phyloP scores from a whole-genome alignment of 2,888 invertebrate species.

The Therioaphis trifolii region DNA sequence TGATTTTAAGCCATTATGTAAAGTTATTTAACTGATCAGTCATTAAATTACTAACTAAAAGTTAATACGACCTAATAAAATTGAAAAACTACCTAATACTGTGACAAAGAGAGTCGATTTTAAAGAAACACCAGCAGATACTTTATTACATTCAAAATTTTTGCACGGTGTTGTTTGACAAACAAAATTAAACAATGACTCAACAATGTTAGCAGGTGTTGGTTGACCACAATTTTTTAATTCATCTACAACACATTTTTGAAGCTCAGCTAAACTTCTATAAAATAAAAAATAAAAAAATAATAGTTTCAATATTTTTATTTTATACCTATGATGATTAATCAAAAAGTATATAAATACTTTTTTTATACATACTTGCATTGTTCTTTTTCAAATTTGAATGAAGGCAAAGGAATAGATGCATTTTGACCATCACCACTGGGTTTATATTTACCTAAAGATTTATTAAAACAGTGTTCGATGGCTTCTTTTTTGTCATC shows the following conservation, averaged over 20 bases:
- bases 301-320: neutral
- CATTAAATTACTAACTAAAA: neutral
- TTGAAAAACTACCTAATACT: conserved; percentile 24
- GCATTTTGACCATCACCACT: conserved; percentile 67
- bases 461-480: conserved; percentile 75
- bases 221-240: conserved; percentile 78
- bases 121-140: conserved; percentile 1
- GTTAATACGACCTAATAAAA: conserved; percentile 39
- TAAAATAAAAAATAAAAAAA: conserved; percentile 24
- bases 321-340: neutral
- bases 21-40: conserved; percentile 1
- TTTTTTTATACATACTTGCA: conserved; percentile 70
- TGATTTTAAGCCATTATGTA: conserved; percentile 37
- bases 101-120: conserved; percentile 24
- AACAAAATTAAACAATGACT: conserved; percentile 80
- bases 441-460: conserved; percentile 72
- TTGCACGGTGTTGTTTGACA: conserved; percentile 77
- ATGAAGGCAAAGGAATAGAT: conserved; percentile 67
- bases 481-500: conserved; percentile 74
- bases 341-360: neutral
- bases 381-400: conserved; percentile 74
- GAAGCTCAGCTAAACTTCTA: conserved; percentile 73
- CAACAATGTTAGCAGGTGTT: conserved; percentile 83
- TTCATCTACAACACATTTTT: conserved; percentile 73
- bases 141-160: conserved; percentile 67